These are phyloP conservation scores for Aphis gossypii DNA, from an alignment of 1,140 invertebrate genomes.

Conservation along the genomic window DNA sequence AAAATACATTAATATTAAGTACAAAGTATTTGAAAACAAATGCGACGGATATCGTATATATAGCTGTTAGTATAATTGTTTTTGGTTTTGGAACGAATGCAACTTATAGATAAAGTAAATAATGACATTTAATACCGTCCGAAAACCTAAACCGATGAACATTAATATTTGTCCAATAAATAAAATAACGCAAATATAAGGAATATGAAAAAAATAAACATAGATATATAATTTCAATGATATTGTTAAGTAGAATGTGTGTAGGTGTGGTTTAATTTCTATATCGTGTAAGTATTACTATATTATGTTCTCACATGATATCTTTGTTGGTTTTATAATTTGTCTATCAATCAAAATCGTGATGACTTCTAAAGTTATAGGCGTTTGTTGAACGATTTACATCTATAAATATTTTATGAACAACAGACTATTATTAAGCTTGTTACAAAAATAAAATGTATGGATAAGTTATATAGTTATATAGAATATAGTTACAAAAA, in stretches of 20 bases:
- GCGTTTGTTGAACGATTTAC: background rate
- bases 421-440: background rate
- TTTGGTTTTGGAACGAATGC: background rate
- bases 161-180: constrained; percentile 14
- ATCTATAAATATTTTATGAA: background rate
- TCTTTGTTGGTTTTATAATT: constrained; percentile 7
- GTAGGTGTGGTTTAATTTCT: background rate
- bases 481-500: background rate
- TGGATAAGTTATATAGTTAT: background rate
- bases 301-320: background rate
- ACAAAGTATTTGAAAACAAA: background rate
- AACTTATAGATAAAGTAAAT: background rate
- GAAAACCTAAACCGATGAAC: background rate
- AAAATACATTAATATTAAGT: background rate
- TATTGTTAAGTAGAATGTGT: background rate
- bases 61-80: background rate
- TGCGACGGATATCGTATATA: background rate
- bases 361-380: background rate
- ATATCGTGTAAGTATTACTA: too few relatives aligned
- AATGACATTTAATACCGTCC: background rate
- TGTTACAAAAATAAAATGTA: background rate
- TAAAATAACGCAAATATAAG: background rate
- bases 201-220: background rate
- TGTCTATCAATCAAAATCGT: background rate
- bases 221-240: background rate